These are phyloP conservation scores for Bufotes viridis DNA, from an alignment of 2,797 vertebrate genomes.

Conservation along the genomic window DNA sequence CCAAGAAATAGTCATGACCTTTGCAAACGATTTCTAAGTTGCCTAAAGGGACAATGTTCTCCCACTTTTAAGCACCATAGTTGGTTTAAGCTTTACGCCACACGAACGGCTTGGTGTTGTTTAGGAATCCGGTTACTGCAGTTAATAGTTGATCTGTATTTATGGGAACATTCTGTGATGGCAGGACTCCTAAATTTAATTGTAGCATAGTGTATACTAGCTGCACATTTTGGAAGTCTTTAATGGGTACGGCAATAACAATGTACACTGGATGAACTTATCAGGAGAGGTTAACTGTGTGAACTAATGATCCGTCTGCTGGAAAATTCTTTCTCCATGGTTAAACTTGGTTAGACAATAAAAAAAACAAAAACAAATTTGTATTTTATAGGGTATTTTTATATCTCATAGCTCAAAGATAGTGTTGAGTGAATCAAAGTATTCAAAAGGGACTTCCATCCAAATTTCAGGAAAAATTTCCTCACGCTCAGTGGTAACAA, in stretches of 20 bases:
- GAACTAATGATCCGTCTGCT: slow-evolving; percentile 15
- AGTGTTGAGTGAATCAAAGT: too few species aligned
- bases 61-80: not conserved
- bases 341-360: not conserved
- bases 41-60: not conserved
- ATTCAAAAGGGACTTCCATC: too few species aligned
- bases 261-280: not conserved
- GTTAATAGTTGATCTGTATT: slow-evolving; percentile 52
- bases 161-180: slow-evolving; percentile 49
- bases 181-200: slow-evolving; percentile 25
- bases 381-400: not conserved
- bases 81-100: slow-evolving; percentile 6
- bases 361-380: not conserved
- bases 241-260: slow-evolving; percentile 17
- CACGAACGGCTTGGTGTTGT: slow-evolving; percentile 39
- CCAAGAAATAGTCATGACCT: slow-evolving; percentile 12
- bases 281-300: not conserved
- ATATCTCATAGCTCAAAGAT: not conserved
- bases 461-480: too few species aligned
- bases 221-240: slow-evolving; percentile 7
- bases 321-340: not conserved
- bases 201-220: slow-evolving; percentile 37
- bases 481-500: too few species aligned
- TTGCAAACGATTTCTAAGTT: slow-evolving; percentile 7
- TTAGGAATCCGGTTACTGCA: not conserved